phyloP scores from a whole-genome alignment of 2,797 vertebrate species.

The Meda fulgida region DNA sequence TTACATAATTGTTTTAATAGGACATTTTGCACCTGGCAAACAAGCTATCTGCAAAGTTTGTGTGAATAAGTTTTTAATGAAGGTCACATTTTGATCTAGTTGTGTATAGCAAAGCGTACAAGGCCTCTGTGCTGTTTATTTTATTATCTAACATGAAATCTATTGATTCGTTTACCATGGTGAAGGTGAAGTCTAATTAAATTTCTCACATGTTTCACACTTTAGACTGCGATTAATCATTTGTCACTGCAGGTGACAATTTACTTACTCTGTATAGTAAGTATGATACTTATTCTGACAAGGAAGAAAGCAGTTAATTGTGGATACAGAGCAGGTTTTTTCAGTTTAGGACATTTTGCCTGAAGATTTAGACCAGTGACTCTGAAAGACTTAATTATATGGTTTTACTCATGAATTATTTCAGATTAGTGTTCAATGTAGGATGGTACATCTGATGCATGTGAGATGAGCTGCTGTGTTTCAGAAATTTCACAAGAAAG shows the following conservation, averaged over 20 bases:
- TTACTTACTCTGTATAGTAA: no score
- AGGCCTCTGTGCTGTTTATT: background rate
- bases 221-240: conserved; percentile 44
- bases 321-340: conserved; percentile 25
- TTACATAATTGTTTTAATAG: background rate
- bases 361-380: conserved; percentile 24
- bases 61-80: background rate
- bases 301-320: no score
- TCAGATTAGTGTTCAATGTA: conserved; percentile 21
- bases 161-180: conserved; percentile 1
- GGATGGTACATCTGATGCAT: background rate
- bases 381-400: conserved; percentile 26
- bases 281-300: no score
- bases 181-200: conserved; percentile 25
- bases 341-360: conserved; percentile 1
- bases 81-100: background rate
- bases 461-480: conserved; percentile 18
- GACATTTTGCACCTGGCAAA: background rate
- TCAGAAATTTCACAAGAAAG: conserved; percentile 14
- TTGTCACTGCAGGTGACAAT: conserved; percentile 15
- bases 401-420: conserved; percentile 31
- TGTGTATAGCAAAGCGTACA: background rate
- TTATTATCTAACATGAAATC: background rate
- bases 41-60: conserved; percentile 3
- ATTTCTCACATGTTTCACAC: conserved; percentile 29